Percentiles rank a stretch among this genome's conserved stretches.
Evolutionary conservation across 2,113 vertebrate species (phyloP).

Genomic region (Tragelaphus imberbis): DNA sequence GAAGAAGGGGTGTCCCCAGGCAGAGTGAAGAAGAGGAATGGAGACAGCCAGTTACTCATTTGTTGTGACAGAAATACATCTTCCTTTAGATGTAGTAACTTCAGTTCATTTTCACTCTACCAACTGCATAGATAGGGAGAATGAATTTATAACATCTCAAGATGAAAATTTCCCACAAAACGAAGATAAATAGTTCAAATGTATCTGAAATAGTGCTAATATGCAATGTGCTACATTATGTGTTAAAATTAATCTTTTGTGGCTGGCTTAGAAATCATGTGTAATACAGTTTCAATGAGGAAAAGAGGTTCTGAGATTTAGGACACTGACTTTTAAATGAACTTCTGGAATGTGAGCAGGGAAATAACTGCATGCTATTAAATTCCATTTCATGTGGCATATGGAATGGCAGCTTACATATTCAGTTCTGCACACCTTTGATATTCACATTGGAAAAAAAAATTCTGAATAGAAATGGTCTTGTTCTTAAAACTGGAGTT

Average conservation of each 20-base stretch:
- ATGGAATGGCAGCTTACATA: constrained; percentile 38
- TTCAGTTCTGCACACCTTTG: constrained; percentile 39
- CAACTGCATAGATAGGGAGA: neutral
- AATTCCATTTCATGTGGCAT: constrained; percentile 21
- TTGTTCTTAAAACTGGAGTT: constrained; percentile 23
- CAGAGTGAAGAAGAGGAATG: neutral
- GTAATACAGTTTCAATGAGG: constrained; percentile 2
- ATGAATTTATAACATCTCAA: neutral
- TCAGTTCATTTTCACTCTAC: neutral
- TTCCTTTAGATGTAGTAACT: neutral
- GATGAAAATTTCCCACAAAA: constrained; percentile 17
- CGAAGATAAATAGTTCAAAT: neutral
- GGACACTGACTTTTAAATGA: constrained; percentile 55
- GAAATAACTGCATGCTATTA: constrained; percentile 21
- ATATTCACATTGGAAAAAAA: neutral
- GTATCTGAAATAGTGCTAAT: neutral
- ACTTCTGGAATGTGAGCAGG: constrained; percentile 18
- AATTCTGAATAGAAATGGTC: neutral
- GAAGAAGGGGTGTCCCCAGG: neutral
- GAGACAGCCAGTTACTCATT: neutral
- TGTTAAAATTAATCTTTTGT: constrained; percentile 19
- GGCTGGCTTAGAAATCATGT: neutral
- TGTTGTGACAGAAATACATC: neutral
- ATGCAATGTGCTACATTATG: neutral
- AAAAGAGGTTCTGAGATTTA: constrained; percentile 26